Conservation (phyloP, 2,113 vertebrate genomes). For the Caretta caretta region DNA sequence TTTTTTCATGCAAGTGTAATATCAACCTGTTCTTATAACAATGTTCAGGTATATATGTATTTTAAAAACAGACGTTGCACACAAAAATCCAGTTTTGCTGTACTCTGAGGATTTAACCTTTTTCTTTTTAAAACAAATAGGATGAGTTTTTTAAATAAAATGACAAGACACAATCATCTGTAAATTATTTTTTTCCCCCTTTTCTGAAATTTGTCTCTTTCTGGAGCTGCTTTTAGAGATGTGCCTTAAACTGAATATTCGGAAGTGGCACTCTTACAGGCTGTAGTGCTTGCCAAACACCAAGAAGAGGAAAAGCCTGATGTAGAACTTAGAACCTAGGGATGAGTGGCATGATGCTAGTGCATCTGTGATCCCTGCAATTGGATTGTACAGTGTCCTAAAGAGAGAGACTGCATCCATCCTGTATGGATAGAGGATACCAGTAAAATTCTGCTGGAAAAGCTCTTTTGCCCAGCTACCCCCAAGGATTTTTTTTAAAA, state of each 20-base stretch:
- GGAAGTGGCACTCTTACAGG: not conserved
- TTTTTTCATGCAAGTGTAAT: not conserved
- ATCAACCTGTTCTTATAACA: not conserved
- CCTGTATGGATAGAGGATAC: not conserved
- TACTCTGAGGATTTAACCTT: not conserved
- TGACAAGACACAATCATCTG: not conserved
- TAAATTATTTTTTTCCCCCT: not conserved
- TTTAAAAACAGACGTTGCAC: not conserved
- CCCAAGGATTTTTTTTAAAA: not conserved
- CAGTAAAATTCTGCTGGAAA: not conserved
- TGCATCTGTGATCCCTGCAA: not conserved
- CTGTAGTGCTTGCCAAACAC: not conserved
- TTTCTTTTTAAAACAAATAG: not conserved
- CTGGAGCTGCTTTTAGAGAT: not conserved
- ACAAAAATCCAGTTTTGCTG: not conserved
- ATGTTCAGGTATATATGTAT: not conserved
- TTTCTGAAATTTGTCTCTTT: rapidly evolving
- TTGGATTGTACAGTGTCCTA: not conserved
- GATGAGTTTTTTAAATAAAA: not conserved
- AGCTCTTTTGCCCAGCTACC: not conserved
- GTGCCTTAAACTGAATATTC: not conserved
- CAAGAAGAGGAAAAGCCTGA: not conserved
- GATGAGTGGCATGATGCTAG: not conserved
- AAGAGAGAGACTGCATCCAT: not conserved
- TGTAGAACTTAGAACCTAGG: not conserved